Evolutionary conservation across 1,140 invertebrate genomes (phyloP).

Genomic region (Planococcus citri): DNA sequence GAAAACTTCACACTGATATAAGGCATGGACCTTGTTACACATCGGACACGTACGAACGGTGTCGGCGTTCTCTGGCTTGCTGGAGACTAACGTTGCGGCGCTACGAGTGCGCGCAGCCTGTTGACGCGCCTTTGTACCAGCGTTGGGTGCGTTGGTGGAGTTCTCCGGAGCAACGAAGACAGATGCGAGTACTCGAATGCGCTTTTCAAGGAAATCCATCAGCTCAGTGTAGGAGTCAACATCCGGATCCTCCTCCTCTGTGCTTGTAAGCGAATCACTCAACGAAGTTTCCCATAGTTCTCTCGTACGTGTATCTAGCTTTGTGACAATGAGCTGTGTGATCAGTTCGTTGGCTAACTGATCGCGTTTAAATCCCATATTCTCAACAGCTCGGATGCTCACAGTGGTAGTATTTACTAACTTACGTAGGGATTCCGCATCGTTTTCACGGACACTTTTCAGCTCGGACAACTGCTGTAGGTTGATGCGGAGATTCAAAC

Average conservation of each 20-base stretch:
- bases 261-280: too few species aligned
- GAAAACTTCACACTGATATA: neutral
- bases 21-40: neutral
- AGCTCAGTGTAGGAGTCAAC: too few species aligned
- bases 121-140: neutral
- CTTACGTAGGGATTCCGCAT: neutral
- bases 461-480: neutral
- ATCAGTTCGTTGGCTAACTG: neutral
- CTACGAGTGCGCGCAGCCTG: neutral
- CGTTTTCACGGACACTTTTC: neutral
- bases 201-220: too few species aligned
- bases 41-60: neutral
- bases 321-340: neutral
- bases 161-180: too few species aligned
- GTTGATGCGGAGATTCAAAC: neutral
- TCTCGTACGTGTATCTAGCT: neutral
- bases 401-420: neutral
- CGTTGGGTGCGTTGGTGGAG: too few species aligned
- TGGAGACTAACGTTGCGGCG: neutral
- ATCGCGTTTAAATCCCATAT: neutral
- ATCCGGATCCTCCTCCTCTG: too few species aligned
- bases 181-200: too few species aligned
- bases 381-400: neutral
- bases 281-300: neutral
- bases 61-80: neutral